Conservation (phyloP, 2,113 vertebrate species). For the Bubo scandiacus region DNA sequence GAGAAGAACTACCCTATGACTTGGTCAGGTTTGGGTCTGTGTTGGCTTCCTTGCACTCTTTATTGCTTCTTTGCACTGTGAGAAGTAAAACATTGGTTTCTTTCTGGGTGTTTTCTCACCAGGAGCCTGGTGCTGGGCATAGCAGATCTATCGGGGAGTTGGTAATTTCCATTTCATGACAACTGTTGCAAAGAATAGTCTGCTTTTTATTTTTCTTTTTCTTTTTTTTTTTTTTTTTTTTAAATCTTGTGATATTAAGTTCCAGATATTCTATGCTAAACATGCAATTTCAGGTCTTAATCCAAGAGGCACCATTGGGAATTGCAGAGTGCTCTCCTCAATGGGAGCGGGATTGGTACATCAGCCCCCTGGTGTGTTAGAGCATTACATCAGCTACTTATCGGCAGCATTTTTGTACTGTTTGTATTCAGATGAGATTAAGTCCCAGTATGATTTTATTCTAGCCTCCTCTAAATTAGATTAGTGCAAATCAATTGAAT, state of each 20-base stretch:
- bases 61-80: neutral
- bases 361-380: constrained; percentile 2
- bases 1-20: neutral
- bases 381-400: constrained; percentile 50
- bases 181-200: neutral
- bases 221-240: neutral
- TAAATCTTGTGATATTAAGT: neutral
- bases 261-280: constrained; percentile 1
- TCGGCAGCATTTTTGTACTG: constrained; percentile 20
- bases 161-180: neutral
- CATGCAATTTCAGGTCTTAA: constrained; percentile 59
- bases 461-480: constrained; percentile 37
- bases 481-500: neutral
- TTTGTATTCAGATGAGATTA: constrained; percentile 65
- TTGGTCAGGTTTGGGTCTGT: neutral
- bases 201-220: neutral
- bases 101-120: neutral
- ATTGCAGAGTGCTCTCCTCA: neutral
- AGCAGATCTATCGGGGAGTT: neutral
- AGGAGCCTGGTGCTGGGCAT: neutral
- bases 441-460: constrained; percentile 23
- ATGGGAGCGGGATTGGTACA: neutral
- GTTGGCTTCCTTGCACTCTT: neutral
- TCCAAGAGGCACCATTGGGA: neutral
- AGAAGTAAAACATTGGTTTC: neutral